Percentiles rank a stretch among this genome's conserved stretches.
Conservation (phyloP, 2,113 vertebrate genomes). For the Todiramphus chloris region DNA sequence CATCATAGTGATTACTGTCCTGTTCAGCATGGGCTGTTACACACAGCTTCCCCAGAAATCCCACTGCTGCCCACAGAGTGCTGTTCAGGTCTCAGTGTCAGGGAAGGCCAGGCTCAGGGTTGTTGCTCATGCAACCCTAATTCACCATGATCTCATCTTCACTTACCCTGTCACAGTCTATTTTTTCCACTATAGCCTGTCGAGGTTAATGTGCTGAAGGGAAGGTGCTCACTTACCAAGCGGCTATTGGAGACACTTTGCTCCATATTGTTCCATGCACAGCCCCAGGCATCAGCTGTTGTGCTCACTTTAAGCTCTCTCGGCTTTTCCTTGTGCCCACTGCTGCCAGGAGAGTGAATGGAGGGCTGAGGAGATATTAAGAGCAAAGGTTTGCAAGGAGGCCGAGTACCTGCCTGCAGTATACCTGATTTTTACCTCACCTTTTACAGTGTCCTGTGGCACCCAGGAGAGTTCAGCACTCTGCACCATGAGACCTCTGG, state of each 20-base stretch:
- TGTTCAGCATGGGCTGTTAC: neutral
- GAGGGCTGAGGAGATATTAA: neutral
- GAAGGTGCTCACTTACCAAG: neutral
- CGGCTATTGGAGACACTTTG: neutral
- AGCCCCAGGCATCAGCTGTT: neutral
- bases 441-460: neutral
- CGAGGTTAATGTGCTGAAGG: neutral
- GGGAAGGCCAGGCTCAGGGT: neutral
- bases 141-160: conserved; percentile 4
- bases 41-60: neutral
- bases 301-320: neutral
- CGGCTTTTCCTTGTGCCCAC: neutral
- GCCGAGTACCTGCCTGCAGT: neutral
- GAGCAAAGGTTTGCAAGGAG: neutral
- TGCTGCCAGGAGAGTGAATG: neutral
- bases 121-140: neutral
- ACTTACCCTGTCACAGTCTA: neutral
- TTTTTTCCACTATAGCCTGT: neutral
- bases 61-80: neutral
- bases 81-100: neutral
- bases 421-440: neutral
- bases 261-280: neutral
- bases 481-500: neutral
- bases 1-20: neutral
- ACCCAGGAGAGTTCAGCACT: neutral